Base-by-base conservation (phyloP, 2,888 invertebrate genomes). In the Eupelmus urozonus region DNA sequence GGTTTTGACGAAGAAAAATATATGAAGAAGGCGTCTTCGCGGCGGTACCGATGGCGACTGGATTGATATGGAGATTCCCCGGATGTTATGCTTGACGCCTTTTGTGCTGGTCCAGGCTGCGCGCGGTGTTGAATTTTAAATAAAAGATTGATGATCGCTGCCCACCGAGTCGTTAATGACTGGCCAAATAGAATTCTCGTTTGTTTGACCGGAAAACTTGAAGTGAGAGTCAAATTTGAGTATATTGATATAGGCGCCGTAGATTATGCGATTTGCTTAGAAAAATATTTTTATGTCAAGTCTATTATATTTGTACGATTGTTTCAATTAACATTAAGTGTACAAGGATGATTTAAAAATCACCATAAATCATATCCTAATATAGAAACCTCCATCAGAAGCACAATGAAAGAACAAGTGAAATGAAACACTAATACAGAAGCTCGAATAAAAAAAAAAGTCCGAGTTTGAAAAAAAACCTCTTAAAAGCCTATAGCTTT, bases 61-160 rank as follows among this genome's bases (percentile, higher is more conserved):
- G 27, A 78, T 78, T 63, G 73, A 78, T 74, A 74, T 78, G 69
- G 74, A 73, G 53, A 78, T 78, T 65, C 69, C 59, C 40, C 62
- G 78, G 73, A 55, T 63, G 69, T 59, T 66, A 49, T 42, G 40
- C 25, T 60, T 49, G 20, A 29, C 59, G 49, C 51, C 34, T 63
- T 65, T 66, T 60, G 42, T 72, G 18, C 18, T 9, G 49, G 9
- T 20, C 18, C 25, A 5, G 25, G 25, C 23, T 2, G 18, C 18
- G 16, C 42, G 11, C 25, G 2, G 2, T 29, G 49, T 49, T 63
- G 20, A 70, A 29, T 76, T 71, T 65, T 20, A 51, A 65, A 71
- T 51, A 59, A 59, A 51, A 59, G 76, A 71, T 76, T 49, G 57
- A 70, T 76, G 70, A 42, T 16, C 18, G n/a, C n/a, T n/a, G n/a